Percentiles rank a stretch among this genome's conserved stretches.
These are phyloP conservation scores for Pseudomyrmex flavicornis DNA, from an alignment of 1,140 invertebrate genomes.

Conservation along the genomic window DNA sequence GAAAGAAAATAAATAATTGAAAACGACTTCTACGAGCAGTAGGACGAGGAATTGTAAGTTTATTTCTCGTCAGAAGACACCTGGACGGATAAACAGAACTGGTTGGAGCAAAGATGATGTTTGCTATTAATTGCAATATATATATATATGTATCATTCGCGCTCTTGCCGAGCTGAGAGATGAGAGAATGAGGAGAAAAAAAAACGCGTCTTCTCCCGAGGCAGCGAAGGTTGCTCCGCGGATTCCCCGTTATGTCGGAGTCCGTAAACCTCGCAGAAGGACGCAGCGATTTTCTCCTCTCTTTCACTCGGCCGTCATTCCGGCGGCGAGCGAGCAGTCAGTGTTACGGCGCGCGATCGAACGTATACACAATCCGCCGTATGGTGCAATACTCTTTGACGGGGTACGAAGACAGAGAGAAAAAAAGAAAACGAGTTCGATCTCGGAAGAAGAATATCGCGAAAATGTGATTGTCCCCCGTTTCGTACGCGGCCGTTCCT, in stretches of 20 bases:
- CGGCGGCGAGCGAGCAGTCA: neutral
- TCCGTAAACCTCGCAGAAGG: slow-evolving; percentile 54
- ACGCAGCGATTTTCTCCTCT: slow-evolving; percentile 13
- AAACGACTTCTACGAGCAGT: no score
- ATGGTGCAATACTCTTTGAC: neutral
- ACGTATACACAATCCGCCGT: neutral
- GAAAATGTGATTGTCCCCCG: no score
- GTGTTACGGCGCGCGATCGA: neutral
- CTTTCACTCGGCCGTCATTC: slow-evolving; percentile 12
- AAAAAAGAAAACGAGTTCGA: neutral
- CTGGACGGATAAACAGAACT: no score
- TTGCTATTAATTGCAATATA: no score
- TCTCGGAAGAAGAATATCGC: no score
- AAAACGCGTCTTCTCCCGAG: neutral
- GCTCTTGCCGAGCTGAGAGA: neutral
- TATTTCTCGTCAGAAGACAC: no score
- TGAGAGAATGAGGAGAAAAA: neutral
- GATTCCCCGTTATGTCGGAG: slow-evolving; percentile 55
- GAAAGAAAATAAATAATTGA: no score
- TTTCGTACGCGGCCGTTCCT: no score
- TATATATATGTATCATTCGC: neutral
- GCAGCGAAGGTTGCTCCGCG: neutral
- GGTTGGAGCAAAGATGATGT: no score
- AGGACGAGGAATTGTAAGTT: no score
- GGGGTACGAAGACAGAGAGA: neutral